Evolutionary conservation across 2,888 invertebrate genomes (phyloP).

Genomic region (Sminthurides aquaticus): DNA sequence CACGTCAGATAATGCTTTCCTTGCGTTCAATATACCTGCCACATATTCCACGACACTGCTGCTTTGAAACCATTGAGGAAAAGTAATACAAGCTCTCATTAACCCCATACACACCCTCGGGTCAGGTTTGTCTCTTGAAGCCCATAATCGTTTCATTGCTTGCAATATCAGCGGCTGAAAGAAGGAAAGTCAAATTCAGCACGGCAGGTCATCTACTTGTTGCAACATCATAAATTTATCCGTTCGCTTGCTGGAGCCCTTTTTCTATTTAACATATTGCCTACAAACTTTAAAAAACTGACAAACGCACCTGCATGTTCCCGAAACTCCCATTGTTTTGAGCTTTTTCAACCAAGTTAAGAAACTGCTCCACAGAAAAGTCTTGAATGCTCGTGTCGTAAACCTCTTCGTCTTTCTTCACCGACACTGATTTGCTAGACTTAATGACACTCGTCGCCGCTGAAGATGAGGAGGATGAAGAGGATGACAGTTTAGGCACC

Average conservation of each 20-base stretch:
- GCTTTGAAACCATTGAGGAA: constrained; percentile 28
- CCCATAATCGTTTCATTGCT: constrained; percentile 68
- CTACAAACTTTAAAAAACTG: too few species aligned
- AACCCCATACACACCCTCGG: constrained; percentile 68
- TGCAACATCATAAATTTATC: not conserved
- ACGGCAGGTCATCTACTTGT: not conserved
- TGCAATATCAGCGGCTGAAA: constrained; percentile 49
- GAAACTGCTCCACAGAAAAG: constrained; percentile 30
- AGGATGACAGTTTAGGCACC: constrained; percentile 3
- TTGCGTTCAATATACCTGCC: constrained; percentile 56
- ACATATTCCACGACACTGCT: constrained; percentile 56
- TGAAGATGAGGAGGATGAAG: constrained; percentile 1
- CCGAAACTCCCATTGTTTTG: constrained; percentile 4
- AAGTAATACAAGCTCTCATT: constrained; percentile 47
- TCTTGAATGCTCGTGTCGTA: constrained; percentile 29
- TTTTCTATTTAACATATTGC: too few species aligned
- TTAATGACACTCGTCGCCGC: constrained; percentile 7
- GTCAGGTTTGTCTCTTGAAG: constrained; percentile 71
- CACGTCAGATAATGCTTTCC: constrained; percentile 23
- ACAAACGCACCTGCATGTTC: constrained; percentile 1
- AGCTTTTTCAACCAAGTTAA: constrained; percentile 29
- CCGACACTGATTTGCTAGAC: constrained; percentile 23
- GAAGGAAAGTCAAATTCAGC: constrained; percentile 10
- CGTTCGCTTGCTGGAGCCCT: too few species aligned
- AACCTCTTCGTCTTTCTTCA: constrained; percentile 19